phyloP scores from a whole-genome alignment of 2,888 invertebrate genomes.

The Nemotelus nigrinus region DNA sequence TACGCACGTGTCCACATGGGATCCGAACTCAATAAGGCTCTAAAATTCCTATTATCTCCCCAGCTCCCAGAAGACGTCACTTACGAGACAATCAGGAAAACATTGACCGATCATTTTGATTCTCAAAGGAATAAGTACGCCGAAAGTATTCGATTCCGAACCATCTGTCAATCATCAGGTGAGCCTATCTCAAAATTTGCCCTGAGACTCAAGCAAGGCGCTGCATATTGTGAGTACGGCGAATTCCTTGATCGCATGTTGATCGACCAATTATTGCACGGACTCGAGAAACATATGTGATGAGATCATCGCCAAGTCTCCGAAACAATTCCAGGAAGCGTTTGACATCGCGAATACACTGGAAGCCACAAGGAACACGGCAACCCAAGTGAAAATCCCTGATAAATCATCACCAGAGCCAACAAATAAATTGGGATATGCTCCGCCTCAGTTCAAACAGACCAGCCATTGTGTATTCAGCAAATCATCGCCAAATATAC shows the following conservation, averaged over 20 bases:
- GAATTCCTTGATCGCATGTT: conserved; percentile 49
- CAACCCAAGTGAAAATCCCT: neutral
- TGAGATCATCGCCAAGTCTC: conserved; percentile 48
- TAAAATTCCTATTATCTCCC: neutral
- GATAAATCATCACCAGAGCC: neutral
- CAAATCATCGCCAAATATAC: no score
- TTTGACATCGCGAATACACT: conserved; percentile 15
- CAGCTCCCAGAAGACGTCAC: neutral
- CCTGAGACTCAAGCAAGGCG: conserved; percentile 47
- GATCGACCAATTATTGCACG: conserved; percentile 50
- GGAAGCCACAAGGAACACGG: neutral
- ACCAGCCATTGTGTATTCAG: no score
- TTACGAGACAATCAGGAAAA: conserved; percentile 4
- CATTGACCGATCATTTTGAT: conserved; percentile 43
- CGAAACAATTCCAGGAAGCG: conserved; percentile 21
- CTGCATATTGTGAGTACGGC: conserved; percentile 48
- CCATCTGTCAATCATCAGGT: conserved; percentile 36
- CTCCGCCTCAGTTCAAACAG: neutral
- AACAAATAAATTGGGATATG: conserved; percentile 11
- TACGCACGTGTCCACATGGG: no score
- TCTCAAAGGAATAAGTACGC: conserved; percentile 45
- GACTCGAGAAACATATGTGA: conserved; percentile 45
- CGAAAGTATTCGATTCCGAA: conserved; percentile 48
- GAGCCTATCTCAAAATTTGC: conserved; percentile 45
- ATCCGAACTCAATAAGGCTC: no score